A percentile compares a stretch with the other conserved stretches of the same genome.
These are phyloP conservation scores for Nomada fucata DNA, from an alignment of 2,888 invertebrate species.

Conservation along the genomic window DNA sequence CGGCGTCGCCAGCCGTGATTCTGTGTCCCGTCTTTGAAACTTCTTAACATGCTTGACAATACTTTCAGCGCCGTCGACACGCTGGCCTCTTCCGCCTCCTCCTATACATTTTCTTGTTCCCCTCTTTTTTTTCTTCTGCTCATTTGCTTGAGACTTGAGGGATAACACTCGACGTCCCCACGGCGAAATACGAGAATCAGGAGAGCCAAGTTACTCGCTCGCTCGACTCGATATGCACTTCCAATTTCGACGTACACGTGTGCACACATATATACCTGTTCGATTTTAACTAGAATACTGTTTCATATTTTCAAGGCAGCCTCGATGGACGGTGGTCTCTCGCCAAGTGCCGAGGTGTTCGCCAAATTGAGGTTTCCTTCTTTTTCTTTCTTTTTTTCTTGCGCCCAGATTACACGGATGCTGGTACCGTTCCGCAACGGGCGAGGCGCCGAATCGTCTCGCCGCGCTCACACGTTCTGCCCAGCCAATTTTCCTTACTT, in stretches of 20 bases:
- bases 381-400: neutral
- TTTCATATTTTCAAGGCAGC: conserved; percentile 34
- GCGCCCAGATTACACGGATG: conserved; percentile 41
- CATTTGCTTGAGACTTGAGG: neutral
- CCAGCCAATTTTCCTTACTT: neutral
- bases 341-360: conserved; percentile 38
- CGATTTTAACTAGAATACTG: conserved; percentile 4
- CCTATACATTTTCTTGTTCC: neutral
- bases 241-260: conserved; percentile 13
- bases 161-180: conserved; percentile 6
- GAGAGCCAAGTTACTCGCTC: conserved; percentile 15
- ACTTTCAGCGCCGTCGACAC: conserved; percentile 23
- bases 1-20: conserved; percentile 25
- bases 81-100: neutral
- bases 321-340: conserved; percentile 4
- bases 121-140: neutral
- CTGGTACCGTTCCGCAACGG: conserved; percentile 18
- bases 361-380: conserved; percentile 36
- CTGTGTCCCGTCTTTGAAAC: conserved; percentile 44
- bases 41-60: conserved; percentile 64
- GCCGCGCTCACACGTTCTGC: neutral
- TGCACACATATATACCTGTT: no score
- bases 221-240: conserved; percentile 20
- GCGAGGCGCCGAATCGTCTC: conserved; percentile 48
- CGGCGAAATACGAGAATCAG: neutral